Percentiles rank a stretch among this genome's conserved stretches.
Evolutionary conservation across 2,797 vertebrate genomes (phyloP).

Genomic region (Myotis daubentonii): DNA sequence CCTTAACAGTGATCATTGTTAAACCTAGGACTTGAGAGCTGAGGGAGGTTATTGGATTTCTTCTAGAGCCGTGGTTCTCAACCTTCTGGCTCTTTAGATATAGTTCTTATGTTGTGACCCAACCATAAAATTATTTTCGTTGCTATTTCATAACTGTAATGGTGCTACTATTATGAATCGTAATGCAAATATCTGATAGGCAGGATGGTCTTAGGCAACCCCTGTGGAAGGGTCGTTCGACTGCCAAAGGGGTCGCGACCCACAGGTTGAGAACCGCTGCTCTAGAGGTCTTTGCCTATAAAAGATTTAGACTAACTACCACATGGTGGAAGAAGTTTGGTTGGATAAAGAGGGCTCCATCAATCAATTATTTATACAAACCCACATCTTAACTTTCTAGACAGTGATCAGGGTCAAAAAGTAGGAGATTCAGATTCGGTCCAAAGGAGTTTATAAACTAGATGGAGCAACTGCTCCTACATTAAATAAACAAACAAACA

Average conservation of each 20-base stretch:
- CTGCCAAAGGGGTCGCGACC: no score
- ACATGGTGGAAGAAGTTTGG: not conserved
- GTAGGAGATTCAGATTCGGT: not conserved
- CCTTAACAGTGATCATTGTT: not conserved
- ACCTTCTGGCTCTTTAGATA: no score
- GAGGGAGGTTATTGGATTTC: not conserved
- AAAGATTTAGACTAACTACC: not conserved
- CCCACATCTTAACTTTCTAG: no score
- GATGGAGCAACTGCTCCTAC: not conserved
- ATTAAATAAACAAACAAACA: no score
- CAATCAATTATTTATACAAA: constrained; percentile 17
- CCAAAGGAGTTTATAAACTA: not conserved
- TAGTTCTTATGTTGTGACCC: no score
- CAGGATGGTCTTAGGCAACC: no score
- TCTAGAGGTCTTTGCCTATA: not conserved
- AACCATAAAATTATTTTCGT: no score
- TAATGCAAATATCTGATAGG: no score
- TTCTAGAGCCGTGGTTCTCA: not conserved
- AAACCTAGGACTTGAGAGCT: not conserved
- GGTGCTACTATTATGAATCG: no score
- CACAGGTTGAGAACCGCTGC: no score
- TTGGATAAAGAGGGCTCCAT: not conserved
- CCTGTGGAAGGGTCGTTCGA: no score
- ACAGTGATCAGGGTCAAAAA: not conserved
- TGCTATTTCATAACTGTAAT: no score